Base-by-base conservation (phyloP, 2,888 invertebrate species). In the Chydorus sphaericus region DNA sequence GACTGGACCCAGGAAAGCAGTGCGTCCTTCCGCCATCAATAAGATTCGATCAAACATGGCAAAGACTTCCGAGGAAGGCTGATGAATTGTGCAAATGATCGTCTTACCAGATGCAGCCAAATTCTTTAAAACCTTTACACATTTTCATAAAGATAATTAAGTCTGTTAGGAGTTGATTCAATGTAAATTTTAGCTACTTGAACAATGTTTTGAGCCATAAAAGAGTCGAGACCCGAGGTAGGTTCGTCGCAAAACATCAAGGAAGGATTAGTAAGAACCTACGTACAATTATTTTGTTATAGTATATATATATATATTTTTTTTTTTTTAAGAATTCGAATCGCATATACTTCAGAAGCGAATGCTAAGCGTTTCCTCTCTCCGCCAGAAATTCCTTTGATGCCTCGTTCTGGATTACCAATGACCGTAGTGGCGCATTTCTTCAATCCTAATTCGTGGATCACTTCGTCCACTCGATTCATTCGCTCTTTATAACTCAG, bases 351-450 rank as follows among this genome's bases (percentile, higher is more conserved):
- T 73, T 97, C 97, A 14, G 92, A 87, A 20, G 96, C 97, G 68
- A 98, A 94, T 0, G 94, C 87, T 11, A 97, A 73, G 56, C 96
- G 76, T 69, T 94, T 94, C 77, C 85, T 85, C 72, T 97, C 97
- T 0, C 97, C 97, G 0, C 97, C 97, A 0, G 93, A 94, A 57
- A 96, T 83, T 0, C 94, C 93, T 73, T 90, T 91, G 36, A 87
- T 6, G 18, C 86, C 73, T 0, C 93, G 93, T 33, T 53, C 53
- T 20, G 36, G 16, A 33, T n/a, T 78, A 0, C 96, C 96, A 58
- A 98, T 96, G 37, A 83, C 77, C 10, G 50, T 31, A 49, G 29
- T 20, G n/a, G 10, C 23, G n/a, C 49, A 48, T n/a, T 55, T 33
- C n/a, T 4, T 33, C 18, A 49, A 10, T 33, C 49, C 37, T 23